Evolutionary conservation across 2,113 vertebrate species (phyloP), one percentile per base, ranked within the genome.

Genomic region (Picathartes gymnocephalus): DNA sequence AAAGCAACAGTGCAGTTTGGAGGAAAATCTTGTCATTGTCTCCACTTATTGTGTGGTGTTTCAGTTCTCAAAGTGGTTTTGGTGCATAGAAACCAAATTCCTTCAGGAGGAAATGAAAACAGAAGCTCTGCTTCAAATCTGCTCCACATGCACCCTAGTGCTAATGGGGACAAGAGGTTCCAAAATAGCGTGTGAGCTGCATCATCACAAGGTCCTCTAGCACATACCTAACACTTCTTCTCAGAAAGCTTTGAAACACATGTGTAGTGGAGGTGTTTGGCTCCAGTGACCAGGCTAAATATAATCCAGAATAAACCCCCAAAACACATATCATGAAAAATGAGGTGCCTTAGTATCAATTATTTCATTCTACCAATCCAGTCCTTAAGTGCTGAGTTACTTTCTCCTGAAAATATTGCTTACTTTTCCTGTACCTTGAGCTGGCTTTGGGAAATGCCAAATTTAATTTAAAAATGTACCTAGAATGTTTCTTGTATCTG

Each of bases 11-110:
- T 57, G 68, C 3, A 15, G 40, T 83, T 86, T 69, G 60, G 42
- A 81, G n/a, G 54, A 91, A 88, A 92, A 86, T 88, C 83, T 61
- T 57, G 14, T 70, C 40, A 81, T 93, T 94, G 95, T 92, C 83
- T 90, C 39, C 47, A 40, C 44, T 77, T 92, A 64, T 51, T 72
- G 47, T 83, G 94, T 78, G 62, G 37, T 90, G 58, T 84, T 88
- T 93, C 82, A 78, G 71, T 83, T 92, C 68, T 90, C 62, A 65
- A 79, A 47, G 68, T 42, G 47, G 39, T 83, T 92, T 92, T 83
- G 76, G 50, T 94, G 64, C 64, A 73, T 71, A 81, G 39, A 88
- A 92, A 83, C 50, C 62, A 39, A 80, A 92, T 78, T 94, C 24
- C 77, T 94, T 74, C 79, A 94, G 47, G 24, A 92, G n/a, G 68